phyloP scores from a whole-genome alignment of 2,888 invertebrate species.

The Ctena decussata region DNA sequence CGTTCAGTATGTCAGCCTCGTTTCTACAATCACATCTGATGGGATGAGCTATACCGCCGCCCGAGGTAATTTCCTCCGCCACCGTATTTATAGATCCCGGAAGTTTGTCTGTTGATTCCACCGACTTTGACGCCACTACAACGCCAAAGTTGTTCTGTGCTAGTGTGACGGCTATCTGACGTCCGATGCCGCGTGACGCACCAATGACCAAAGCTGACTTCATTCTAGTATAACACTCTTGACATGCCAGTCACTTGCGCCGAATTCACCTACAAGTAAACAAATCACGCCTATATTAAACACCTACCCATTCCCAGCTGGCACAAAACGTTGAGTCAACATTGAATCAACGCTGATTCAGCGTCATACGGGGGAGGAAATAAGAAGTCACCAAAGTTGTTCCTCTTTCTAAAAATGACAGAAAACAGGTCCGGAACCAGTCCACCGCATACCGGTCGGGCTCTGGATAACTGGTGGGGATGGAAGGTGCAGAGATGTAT shows the following conservation, averaged over 20 bases:
- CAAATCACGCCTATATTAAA: background rate
- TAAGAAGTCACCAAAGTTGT: no score
- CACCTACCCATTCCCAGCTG: no score
- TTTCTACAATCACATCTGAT: conserved; percentile 76
- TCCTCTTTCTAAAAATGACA: no score
- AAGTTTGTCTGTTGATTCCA: conserved; percentile 59
- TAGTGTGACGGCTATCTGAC: conserved; percentile 77
- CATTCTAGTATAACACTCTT: conserved; percentile 25
- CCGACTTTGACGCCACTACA: conserved; percentile 79
- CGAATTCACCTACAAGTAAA: background rate
- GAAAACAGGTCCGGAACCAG: no score
- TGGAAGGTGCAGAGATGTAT: no score
- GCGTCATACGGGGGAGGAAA: no score
- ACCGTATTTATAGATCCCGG: conserved; percentile 79
- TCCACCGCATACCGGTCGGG: no score
- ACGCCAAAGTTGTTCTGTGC: conserved; percentile 74
- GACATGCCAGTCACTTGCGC: no score
- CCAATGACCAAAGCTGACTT: conserved; percentile 79
- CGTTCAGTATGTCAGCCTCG: conserved; percentile 68
- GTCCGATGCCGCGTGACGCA: conserved; percentile 81
- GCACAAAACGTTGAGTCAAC: no score
- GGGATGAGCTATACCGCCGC: conserved; percentile 74
- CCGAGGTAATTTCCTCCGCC: conserved; percentile 68
- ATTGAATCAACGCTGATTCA: no score
- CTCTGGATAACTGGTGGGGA: no score